Evolutionary conservation across 2,888 invertebrate genomes (phyloP).

Genomic region (Ormia ochracea): DNA sequence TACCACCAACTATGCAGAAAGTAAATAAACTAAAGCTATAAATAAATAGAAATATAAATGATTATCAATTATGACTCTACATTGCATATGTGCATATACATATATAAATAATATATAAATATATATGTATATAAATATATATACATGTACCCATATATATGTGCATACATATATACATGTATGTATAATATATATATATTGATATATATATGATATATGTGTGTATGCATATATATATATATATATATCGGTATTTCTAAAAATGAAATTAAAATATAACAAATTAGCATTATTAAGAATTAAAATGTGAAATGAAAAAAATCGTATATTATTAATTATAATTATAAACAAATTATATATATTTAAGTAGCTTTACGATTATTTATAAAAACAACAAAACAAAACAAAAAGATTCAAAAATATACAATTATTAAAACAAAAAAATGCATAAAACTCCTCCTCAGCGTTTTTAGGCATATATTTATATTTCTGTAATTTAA

Average conservation of each 20-base stretch:
- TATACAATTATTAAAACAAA: conserved; percentile 63
- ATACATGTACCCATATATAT: conserved; percentile 55
- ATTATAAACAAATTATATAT: conserved; percentile 58
- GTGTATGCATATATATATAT: conserved; percentile 51
- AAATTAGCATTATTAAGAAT: conserved; percentile 57
- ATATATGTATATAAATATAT: conserved; percentile 61
- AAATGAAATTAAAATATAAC: conserved; percentile 49
- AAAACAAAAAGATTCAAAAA: conserved; percentile 62
- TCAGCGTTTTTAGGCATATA: conserved; percentile 59
- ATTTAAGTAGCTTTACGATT: conserved; percentile 67
- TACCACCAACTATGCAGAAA: conserved; percentile 23
- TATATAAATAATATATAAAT: too few species aligned
- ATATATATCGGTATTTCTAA: conserved; percentile 51
- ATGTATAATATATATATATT: too few species aligned
- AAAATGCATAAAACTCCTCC: conserved; percentile 55
- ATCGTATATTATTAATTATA: conserved; percentile 57
- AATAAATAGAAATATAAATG: conserved; percentile 64
- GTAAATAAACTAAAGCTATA: conserved; percentile 46
- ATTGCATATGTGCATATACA: too few species aligned
- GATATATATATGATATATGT: too few species aligned
- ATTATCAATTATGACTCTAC: conserved; percentile 63
- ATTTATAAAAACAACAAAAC: conserved; percentile 65
- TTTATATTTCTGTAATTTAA: conserved; percentile 62
- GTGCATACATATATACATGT: too few species aligned
- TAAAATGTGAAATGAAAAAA: conserved; percentile 41